Evolutionary conservation across 2,113 vertebrate genomes (phyloP).

Genomic region (Varanus komodoensis): DNA sequence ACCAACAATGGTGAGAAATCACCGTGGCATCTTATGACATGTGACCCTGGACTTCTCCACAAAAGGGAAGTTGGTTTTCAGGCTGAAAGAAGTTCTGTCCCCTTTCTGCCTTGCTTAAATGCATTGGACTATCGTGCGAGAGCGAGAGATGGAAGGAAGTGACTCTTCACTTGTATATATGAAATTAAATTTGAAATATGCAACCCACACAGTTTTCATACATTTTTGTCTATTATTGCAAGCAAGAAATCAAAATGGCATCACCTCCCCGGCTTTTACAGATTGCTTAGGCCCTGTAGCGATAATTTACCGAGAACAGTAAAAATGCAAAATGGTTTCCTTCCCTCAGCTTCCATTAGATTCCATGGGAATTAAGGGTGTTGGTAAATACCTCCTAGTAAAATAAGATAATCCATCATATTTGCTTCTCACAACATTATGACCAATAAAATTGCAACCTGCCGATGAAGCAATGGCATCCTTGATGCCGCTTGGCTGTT

Average conservation of each 20-base stretch:
- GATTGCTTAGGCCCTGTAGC: background rate
- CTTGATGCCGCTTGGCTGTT: background rate
- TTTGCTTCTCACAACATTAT: background rate
- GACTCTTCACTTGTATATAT: background rate
- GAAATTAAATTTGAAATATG: conserved; percentile 3
- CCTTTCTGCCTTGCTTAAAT: background rate
- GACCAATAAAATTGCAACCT: background rate
- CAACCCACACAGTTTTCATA: background rate
- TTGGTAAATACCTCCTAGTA: background rate
- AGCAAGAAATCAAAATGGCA: conserved; percentile 7
- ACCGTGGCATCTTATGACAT: too few relatives aligned
- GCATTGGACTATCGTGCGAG: background rate
- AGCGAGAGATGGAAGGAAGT: background rate
- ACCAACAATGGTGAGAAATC: too few relatives aligned
- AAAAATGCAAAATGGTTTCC: background rate
- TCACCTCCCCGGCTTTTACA: background rate
- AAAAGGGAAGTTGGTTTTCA: too few relatives aligned
- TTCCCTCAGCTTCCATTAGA: background rate
- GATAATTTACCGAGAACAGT: background rate
- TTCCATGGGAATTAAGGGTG: background rate
- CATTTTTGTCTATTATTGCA: background rate
- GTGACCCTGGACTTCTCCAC: too few relatives aligned
- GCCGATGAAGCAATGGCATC: background rate
- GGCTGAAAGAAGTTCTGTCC: too few relatives aligned
- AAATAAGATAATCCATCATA: background rate